Percentiles rank a stretch among this genome's conserved stretches.
Conservation (phyloP, 2,888 invertebrate species). For the Pristionchus entomophagus region DNA sequence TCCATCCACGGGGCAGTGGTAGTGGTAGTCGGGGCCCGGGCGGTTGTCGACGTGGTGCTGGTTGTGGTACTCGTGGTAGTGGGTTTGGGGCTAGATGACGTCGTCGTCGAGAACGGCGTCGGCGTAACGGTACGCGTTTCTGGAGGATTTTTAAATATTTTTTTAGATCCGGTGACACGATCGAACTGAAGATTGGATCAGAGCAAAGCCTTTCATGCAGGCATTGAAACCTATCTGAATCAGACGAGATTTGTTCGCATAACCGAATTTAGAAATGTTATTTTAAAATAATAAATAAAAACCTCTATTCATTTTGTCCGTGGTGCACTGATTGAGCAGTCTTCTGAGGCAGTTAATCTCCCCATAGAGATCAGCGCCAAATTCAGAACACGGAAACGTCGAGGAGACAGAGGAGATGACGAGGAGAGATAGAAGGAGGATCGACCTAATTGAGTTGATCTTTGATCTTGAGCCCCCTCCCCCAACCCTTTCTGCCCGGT, state of each 20-base stretch:
- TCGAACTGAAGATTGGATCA: not conserved
- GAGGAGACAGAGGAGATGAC: not conserved
- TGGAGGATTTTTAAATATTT: not conserved
- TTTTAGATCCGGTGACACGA: not conserved
- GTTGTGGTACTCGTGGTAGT: no score
- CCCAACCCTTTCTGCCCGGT: no score
- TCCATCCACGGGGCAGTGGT: not conserved
- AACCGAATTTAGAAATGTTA: no score
- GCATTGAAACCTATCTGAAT: not conserved
- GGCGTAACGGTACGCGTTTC: not conserved
- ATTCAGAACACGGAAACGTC: not conserved
- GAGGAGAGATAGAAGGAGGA: not conserved
- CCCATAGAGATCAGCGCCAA: conserved; percentile 5
- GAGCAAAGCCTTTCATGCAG: not conserved
- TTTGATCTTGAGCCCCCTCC: no score
- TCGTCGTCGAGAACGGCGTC: not conserved
- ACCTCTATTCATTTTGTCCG: conserved; percentile 31
- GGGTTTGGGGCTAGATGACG: not conserved
- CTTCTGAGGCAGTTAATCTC: conserved; percentile 37
- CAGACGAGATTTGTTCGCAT: no score
- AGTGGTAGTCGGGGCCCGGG: not conserved
- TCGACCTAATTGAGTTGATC: no score
- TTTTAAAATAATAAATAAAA: not conserved
- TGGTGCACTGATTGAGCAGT: conserved; percentile 15
- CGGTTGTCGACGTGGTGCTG: not conserved